Evolutionary conservation across 2,888 invertebrate species (phyloP).

Genomic region (Hartigia nigra): DNA sequence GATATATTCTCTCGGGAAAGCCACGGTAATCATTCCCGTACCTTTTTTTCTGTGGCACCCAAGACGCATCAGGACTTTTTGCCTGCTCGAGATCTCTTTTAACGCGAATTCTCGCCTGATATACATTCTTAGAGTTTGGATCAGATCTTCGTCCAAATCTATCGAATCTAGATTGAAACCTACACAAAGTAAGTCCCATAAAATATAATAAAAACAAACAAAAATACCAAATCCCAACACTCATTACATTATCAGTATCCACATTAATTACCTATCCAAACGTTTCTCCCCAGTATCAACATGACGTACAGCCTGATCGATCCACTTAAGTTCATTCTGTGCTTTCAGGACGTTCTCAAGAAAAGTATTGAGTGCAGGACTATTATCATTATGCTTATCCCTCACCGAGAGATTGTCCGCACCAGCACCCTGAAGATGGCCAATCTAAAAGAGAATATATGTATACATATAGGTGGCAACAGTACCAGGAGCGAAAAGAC

Average conservation of each 20-base stretch:
- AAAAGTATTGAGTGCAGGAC: slow-evolving; percentile 44
- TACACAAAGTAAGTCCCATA: not conserved
- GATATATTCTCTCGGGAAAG: slow-evolving; percentile 21
- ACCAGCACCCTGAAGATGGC: not conserved
- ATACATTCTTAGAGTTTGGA: not conserved
- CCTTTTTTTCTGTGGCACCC: slow-evolving; percentile 21
- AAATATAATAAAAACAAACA: not conserved
- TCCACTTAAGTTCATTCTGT: slow-evolving; percentile 52
- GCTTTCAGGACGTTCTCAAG: slow-evolving; percentile 47
- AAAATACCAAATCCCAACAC: not conserved
- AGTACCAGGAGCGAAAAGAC: not conserved
- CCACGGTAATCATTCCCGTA: slow-evolving; percentile 1
- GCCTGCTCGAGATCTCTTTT: slow-evolving; percentile 28
- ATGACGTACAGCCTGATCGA: slow-evolving; percentile 42
- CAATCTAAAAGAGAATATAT: not conserved
- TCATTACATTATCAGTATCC: not conserved
- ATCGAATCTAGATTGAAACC: not conserved
- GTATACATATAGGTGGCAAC: not conserved
- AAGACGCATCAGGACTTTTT: slow-evolving; percentile 16
- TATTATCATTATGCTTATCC: slow-evolving; percentile 17
- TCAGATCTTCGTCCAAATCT: not conserved
- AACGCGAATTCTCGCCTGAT: slow-evolving; percentile 24
- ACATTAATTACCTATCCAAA: not conserved
- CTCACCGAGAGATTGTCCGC: no score
- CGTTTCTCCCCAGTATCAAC: not conserved